Percentiles rank a stretch among this genome's conserved stretches.
These are phyloP conservation scores for Hyphantria cunea DNA, from an alignment of 1,140 invertebrate genomes.

Conservation along the genomic window DNA sequence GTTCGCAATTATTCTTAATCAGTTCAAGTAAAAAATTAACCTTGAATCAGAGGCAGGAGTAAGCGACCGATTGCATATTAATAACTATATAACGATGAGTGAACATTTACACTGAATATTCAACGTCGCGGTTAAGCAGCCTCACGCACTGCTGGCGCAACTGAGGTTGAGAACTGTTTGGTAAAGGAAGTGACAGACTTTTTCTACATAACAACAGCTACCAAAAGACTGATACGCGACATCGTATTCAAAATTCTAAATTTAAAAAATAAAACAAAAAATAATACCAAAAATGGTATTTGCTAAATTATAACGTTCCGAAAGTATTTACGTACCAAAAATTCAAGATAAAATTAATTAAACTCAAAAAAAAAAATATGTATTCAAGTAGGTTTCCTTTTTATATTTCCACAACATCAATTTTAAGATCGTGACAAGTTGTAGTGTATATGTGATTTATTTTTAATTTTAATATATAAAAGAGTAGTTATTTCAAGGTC, in stretches of 20 bases:
- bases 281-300: slow-evolving; percentile 18
- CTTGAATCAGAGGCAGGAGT: slow-evolving; percentile 61
- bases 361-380: too few relatives aligned
- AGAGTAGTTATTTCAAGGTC: too few relatives aligned
- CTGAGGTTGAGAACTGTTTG: slow-evolving; percentile 22
- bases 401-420: too few relatives aligned
- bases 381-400: too few relatives aligned
- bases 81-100: slow-evolving; percentile 50
- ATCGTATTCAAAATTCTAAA: too few relatives aligned
- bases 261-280: too few relatives aligned
- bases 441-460: too few relatives aligned
- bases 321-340: slow-evolving; percentile 44
- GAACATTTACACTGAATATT: slow-evolving; percentile 65
- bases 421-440: too few relatives aligned
- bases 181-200: slow-evolving; percentile 20
- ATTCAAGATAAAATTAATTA: slow-evolving; percentile 45
- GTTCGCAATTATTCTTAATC: slow-evolving; percentile 55
- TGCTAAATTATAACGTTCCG: slow-evolving; percentile 28
- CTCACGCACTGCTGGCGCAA: slow-evolving; percentile 45
- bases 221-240: not conserved
- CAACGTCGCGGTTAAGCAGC: slow-evolving; percentile 64
- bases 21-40: slow-evolving; percentile 62
- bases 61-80: slow-evolving; percentile 67
- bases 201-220: too few relatives aligned
- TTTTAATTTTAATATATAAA: too few relatives aligned